phyloP scores from a whole-genome alignment of 2,797 vertebrate species.

The Paedocypris micromegethes region DNA sequence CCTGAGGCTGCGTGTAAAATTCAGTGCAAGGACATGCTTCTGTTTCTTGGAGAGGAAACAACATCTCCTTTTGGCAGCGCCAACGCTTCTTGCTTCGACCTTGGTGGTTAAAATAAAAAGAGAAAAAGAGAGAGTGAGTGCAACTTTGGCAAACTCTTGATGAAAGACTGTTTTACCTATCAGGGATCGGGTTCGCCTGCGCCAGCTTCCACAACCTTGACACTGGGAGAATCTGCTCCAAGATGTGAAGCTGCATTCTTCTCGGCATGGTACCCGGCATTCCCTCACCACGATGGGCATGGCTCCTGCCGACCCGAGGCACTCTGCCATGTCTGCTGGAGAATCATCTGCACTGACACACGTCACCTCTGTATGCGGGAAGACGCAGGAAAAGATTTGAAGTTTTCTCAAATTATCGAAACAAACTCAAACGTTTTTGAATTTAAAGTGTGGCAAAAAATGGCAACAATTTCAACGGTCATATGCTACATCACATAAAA shows the following conservation, averaged over 20 bases:
- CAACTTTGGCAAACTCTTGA: not conserved
- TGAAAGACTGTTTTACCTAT: constrained; percentile 62
- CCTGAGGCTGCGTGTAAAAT: constrained; percentile 64
- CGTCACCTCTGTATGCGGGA: constrained; percentile 56
- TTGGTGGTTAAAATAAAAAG: constrained; percentile 46
- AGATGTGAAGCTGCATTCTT: constrained; percentile 77
- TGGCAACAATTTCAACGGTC: too few relatives aligned
- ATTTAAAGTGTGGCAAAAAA: too few relatives aligned
- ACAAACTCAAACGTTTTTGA: too few relatives aligned
- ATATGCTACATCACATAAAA: too few relatives aligned
- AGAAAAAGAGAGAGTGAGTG: not conserved
- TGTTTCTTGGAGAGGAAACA: constrained; percentile 70
- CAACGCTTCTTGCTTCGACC: constrained; percentile 80
- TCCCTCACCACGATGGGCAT: constrained; percentile 69
- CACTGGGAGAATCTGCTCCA: constrained; percentile 79
- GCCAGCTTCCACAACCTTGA: constrained; percentile 62
- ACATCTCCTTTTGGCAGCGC: constrained; percentile 69
- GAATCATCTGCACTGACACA: constrained; percentile 64
- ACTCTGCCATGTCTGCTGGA: constrained; percentile 59
- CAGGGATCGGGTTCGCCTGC: constrained; percentile 67
- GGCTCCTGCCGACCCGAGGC: constrained; percentile 63
- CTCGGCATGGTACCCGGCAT: constrained; percentile 70
- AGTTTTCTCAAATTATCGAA: too few relatives aligned
- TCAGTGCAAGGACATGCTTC: constrained; percentile 70
- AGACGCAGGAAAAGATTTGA: not conserved